Base-by-base conservation (phyloP, 1,140 invertebrate genomes). In the Holcopasites calliopsidis region DNA sequence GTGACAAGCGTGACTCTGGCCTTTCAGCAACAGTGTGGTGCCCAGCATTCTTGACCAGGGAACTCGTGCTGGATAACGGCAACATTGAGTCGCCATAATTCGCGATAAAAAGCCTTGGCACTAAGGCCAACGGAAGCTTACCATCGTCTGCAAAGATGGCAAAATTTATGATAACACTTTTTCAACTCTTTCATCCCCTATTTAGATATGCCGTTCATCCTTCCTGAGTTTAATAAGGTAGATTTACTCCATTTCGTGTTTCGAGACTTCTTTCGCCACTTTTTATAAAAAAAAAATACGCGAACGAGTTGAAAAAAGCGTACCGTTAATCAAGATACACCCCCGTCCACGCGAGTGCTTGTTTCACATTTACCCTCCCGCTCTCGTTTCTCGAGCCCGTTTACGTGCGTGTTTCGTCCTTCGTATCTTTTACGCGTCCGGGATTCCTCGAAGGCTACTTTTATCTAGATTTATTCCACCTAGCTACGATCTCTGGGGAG, bases 241-340 rank as follows among this genome's bases (percentile, higher is more conserved):
- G 0, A 49, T 31, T 54, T 62, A 50, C 40, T 3, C n/a, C 13
- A 7, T 62, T 40, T 23, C 60, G 70, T 64, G 57, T 42, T 2
- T 8, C 44, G 21, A 38, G 35, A 23, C 47, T 47, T 58, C 61
- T 60, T 80, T 81, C 54, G 71, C 58, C 71, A 44, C 50, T 82
- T 82, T 84, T 35, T 74, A n/a, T n/a, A n/a, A n/a, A n/a, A n/a
- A n/a, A n/a, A 69, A 65, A n/a, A 74, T 82, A 73, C 50, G 74
- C 68, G 77, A 85, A 80, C 66, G 68, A 75, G 49, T 85, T 64
- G 75, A 80, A 78, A 78, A 84, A 54, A 52, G 42, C 52, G 68
- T 52, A 58, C 82, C 80, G 80, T 76, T 80, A 80, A 81, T 79
- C n/a, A n/a, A n/a, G 80, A 77, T 64, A 62, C 68, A 52, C 40